phyloP scores from a whole-genome alignment of 2,113 vertebrate species.

The Rhea americana region DNA sequence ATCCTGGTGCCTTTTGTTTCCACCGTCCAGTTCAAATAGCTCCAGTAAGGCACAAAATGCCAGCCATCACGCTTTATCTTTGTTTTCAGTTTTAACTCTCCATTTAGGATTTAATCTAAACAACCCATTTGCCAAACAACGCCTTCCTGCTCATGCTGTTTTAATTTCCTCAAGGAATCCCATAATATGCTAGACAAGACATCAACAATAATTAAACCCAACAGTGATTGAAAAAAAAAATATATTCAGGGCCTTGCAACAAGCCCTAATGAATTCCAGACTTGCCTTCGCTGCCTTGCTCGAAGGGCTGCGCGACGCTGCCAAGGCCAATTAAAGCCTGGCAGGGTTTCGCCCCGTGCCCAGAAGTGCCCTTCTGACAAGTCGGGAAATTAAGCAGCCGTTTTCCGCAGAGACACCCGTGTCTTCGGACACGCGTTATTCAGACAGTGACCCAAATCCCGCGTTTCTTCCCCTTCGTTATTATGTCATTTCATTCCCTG shows the following conservation, averaged over 20 bases:
- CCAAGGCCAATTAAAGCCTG: slow-evolving; percentile 49
- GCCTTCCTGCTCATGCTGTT: slow-evolving; percentile 28
- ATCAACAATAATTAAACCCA: slow-evolving; percentile 67
- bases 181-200: slow-evolving; percentile 36
- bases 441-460: background rate
- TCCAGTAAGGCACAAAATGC: background rate
- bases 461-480: background rate
- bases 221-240: slow-evolving; percentile 54
- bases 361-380: slow-evolving; percentile 1
- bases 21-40: background rate
- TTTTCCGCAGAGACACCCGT: background rate
- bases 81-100: background rate
- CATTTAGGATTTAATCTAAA: slow-evolving; percentile 39
- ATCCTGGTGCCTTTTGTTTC: background rate
- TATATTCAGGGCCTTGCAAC: slow-evolving; percentile 19
- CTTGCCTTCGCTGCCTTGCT: background rate
- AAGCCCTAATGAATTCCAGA: slow-evolving; percentile 69
- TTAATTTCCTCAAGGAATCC: slow-evolving; percentile 63
- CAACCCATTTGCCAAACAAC: slow-evolving; percentile 15
- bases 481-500: background rate
- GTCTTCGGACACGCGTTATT: background rate
- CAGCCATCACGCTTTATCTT: slow-evolving; percentile 24
- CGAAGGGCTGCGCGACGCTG: background rate
- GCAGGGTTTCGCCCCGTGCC: slow-evolving; percentile 2
- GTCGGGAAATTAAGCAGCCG: slow-evolving; percentile 26